Evolutionary conservation across 2,113 vertebrate species (phyloP), one percentile per base, ranked within the genome.

Genomic region (Tapirus terrestris): DNA sequence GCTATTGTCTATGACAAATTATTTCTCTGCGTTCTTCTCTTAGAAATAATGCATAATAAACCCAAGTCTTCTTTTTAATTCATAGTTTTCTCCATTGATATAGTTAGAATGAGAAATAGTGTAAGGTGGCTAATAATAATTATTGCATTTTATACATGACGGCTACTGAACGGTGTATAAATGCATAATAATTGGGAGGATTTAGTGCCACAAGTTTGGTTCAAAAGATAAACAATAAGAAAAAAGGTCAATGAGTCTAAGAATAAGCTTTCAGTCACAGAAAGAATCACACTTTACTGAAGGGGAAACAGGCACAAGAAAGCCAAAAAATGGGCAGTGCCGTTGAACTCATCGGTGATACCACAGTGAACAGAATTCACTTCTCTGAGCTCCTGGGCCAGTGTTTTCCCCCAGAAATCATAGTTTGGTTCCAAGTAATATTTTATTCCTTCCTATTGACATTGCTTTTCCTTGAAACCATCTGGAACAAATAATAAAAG

Each of bases 41-140:
- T 76, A 88, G 79, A 81, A 94, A 94, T 72, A 92, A 90, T 87
- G 9, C 31, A 65, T n/a, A 63, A 77, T 20, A 88, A 86, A 70
- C 43, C 12, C 18, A 83, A 68, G 9, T 36, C 39, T 89, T 61
- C 39, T 33, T 60, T 77, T 86, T 39, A 87, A 63, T 48, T 56
- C 36, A 56, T 2, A 73, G 33, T 45, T 87, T 79, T 89, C 16
- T n/a, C 58, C 77, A 80, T 3, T n/a, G 53, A 85, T 21, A 60
- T 2, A 48, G 14, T 76, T 39, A 86, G 36, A 77, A 63, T 87
- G 70, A n/a, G 8, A 76, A 94, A 70, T 67, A 85, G 65, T 70
- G 65, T 70, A 93, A 80, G 70, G 27, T 29, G 43, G 29, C 70
- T 70, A 20, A 68, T n/a, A 82, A 43, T 45, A 45, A 83, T 31